Conservation (phyloP, 2,888 invertebrate species). For the Aleiodes testaceus region DNA sequence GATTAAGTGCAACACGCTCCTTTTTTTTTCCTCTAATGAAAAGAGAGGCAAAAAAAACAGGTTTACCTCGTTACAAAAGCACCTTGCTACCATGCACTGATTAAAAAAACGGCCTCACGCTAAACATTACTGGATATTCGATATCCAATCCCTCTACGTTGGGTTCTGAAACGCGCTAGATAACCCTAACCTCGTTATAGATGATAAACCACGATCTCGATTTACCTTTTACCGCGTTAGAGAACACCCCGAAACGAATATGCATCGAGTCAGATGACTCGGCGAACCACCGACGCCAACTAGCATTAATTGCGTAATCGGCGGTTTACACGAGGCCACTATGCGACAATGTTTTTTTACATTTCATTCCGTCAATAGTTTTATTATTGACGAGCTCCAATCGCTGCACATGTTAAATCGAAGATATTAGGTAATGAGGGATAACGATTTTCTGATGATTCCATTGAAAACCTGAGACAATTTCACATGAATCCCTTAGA, state of each 20-base stretch:
- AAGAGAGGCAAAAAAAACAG: slow-evolving; percentile 14
- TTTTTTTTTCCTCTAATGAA: slow-evolving; percentile 4
- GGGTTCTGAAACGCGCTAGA: slow-evolving; percentile 42
- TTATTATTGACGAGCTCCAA: slow-evolving; percentile 12
- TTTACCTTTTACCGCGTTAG: slow-evolving; percentile 49
- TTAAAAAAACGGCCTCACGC: slow-evolving; percentile 33
- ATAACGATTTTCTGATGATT: no score
- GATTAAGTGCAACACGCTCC: neutral
- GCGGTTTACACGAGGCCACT: slow-evolving; percentile 51
- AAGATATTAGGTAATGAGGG: no score
- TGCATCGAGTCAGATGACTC: slow-evolving; percentile 48
- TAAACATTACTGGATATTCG: slow-evolving; percentile 47
- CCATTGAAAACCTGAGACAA: no score
- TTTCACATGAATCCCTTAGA: no score
- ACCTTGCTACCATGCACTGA: slow-evolving; percentile 42
- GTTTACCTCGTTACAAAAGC: slow-evolving; percentile 36
- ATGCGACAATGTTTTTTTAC: slow-evolving; percentile 44
- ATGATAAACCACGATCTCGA: slow-evolving; percentile 51
- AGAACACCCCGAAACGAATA: slow-evolving; percentile 41
- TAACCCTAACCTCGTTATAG: slow-evolving; percentile 54
- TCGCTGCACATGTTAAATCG: slow-evolving; percentile 2
- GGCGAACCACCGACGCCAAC: slow-evolving; percentile 44
- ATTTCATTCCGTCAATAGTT: slow-evolving; percentile 9
- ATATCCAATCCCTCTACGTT: slow-evolving; percentile 44
- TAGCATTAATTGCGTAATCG: slow-evolving; percentile 47